These are phyloP conservation scores for Sinocyclocheilus rhinocerous DNA, from an alignment of 2,113 vertebrate genomes.

Conservation along the genomic window DNA sequence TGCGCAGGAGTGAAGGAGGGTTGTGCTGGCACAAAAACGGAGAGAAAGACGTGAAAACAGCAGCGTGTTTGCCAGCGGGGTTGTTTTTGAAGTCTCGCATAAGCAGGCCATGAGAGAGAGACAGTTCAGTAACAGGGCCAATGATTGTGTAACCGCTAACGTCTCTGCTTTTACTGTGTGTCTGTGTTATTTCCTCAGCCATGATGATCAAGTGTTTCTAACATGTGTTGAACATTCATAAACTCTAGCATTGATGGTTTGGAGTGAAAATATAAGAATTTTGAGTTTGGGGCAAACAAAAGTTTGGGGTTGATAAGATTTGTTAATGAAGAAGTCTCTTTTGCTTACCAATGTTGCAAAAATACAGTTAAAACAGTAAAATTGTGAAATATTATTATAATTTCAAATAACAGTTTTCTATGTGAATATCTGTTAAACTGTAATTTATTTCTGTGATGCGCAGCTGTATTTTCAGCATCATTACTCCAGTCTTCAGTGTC, in stretches of 20 bases:
- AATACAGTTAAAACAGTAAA: background rate
- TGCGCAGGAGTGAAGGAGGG: background rate
- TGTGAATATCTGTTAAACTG: no score
- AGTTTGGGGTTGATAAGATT: background rate
- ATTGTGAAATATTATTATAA: background rate
- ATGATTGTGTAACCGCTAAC: no score
- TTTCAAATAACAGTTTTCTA: background rate
- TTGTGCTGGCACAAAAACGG: background rate
- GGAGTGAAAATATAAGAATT: no score
- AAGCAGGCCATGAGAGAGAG: background rate
- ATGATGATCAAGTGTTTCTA: no score
- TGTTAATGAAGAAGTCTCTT: background rate
- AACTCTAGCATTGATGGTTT: background rate
- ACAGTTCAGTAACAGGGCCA: no score
- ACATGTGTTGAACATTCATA: background rate
- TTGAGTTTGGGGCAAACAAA: no score
- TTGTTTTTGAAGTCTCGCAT: background rate
- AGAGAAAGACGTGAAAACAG: background rate
- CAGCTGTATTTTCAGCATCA: no score
- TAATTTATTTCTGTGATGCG: no score
- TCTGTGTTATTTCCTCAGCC: background rate
- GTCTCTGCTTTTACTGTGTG: background rate
- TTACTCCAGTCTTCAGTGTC: no score
- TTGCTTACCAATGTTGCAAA: background rate
- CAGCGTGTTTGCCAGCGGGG: background rate